Evolutionary conservation across 2,797 vertebrate species (phyloP).

Genomic region (Smutsia temminckii): DNA sequence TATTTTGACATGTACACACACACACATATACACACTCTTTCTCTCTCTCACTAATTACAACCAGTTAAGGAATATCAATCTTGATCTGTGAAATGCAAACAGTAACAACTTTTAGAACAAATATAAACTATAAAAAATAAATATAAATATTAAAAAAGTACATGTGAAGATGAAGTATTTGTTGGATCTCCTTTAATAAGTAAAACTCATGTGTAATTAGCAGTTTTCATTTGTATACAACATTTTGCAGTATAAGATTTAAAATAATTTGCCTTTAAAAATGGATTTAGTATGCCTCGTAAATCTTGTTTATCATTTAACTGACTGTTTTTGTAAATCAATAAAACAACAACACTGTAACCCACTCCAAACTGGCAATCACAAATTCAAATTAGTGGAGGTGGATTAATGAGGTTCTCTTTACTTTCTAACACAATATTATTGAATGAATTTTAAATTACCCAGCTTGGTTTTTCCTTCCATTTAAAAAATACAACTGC

Average conservation of each 20-base stretch:
- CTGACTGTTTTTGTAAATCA: conserved; percentile 17
- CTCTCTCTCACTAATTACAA: neutral
- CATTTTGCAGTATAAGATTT: neutral
- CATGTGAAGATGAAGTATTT: neutral
- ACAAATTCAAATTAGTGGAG: conserved; percentile 34
- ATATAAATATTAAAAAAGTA: neutral
- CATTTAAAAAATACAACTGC: neutral
- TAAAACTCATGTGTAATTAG: conserved; percentile 28
- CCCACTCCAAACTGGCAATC: neutral
- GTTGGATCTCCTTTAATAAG: conserved; percentile 6
- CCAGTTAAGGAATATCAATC: neutral
- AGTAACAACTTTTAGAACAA: conserved; percentile 14
- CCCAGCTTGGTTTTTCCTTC: neutral
- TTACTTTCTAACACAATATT: conserved; percentile 48
- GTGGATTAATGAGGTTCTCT: conserved; percentile 20
- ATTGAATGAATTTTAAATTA: conserved; percentile 12
- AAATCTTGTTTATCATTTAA: conserved; percentile 41
- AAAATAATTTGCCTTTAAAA: conserved; percentile 42
- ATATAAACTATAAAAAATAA: neutral
- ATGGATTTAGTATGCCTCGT: neutral
- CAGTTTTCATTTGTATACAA: neutral
- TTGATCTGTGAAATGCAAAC: neutral
- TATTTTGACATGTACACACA: neutral
- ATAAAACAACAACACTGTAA: neutral
- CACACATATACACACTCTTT: neutral